Base-by-base conservation (phyloP, 1,140 invertebrate species). In the Chrysopa pallens region DNA sequence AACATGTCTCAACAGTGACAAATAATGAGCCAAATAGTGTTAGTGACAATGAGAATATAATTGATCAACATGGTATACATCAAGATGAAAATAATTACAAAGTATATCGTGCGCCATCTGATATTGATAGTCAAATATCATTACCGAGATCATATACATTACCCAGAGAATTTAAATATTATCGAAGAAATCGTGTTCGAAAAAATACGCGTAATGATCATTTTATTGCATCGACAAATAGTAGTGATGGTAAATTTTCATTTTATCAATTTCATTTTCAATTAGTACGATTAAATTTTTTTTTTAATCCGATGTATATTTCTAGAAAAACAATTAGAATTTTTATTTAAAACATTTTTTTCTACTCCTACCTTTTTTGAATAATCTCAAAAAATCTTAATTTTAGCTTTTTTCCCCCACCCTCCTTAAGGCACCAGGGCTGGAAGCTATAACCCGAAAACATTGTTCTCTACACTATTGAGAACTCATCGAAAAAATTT, bases 81-180 rank as follows among this genome's bases (percentile, higher is more conserved):
- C 41, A 57, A 59, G 48, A 59, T 61, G 47, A 62, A 59, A 35
- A 55, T 54, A 39, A 54, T 53, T 68, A 70, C 48, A 69, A 69
- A 46, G 61, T 64, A 2, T 69, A 67, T 45, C 57, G 74, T 11
- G 69, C 71, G 29, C 70, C 74, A 33, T 79, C 76, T 12, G 79
- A 82, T 58, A 70, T 82, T 42, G 78, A 82, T 56, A 80, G 78
- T 55, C 79, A 80, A 63, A 70, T 87, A 39, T 85, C 82, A 1
- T 57, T 87, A 12, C 83, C 84, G 0, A 68, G 83, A 28, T 86
- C 82, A 15, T 87, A 87, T 54, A 88, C 84, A 1, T 60, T 89
- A 9, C 84, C 84, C 0, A 72, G 83, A 23, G 81, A 88, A 60
- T 87, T 86, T 58, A 81, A 82, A 50, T 86, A 85, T 61, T 82